A percentile compares a stretch with the other conserved stretches of the same genome.
These are phyloP conservation scores for Maniola hyperantus DNA, from an alignment of 2,888 invertebrate genomes.

Conservation along the genomic window DNA sequence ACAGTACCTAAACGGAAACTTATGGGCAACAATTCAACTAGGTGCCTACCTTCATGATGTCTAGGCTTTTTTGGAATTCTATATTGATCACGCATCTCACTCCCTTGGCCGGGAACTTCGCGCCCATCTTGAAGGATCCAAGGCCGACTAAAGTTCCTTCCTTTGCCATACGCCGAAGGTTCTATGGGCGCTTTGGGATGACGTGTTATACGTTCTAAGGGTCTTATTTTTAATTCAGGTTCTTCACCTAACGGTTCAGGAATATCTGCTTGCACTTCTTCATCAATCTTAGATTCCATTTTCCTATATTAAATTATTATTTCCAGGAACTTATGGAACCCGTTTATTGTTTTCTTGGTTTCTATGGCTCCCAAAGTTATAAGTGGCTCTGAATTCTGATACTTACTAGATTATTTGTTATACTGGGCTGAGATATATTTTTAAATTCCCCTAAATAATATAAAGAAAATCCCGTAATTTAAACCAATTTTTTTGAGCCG, in stretches of 20 bases:
- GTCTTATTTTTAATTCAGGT: conserved; percentile 61
- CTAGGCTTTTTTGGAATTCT: conserved; percentile 57
- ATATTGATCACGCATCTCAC: conserved; percentile 67
- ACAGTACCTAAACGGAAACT: not conserved
- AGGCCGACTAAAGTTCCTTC: conserved; percentile 65
- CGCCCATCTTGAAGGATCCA: conserved; percentile 77
- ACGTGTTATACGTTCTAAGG: conserved; percentile 65
- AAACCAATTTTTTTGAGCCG: too few relatives aligned
- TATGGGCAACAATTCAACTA: not conserved
- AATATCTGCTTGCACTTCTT: conserved; percentile 66
- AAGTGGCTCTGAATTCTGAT: too few relatives aligned
- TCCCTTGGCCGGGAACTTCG: conserved; percentile 59
- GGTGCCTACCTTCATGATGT: conserved; percentile 53
- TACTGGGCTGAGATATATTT: too few relatives aligned
- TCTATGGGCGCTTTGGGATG: conserved; percentile 71
- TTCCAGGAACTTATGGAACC: not conserved
- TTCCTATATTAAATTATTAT: not conserved
- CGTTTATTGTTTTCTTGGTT: conserved; percentile 30
- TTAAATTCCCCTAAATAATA: too few relatives aligned
- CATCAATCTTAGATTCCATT: conserved; percentile 43
- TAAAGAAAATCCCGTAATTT: too few relatives aligned
- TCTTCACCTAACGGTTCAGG: conserved; percentile 57
- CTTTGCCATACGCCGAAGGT: conserved; percentile 68
- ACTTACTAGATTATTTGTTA: too few relatives aligned
- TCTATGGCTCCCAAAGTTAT: conserved; percentile 17